Evolutionary conservation across 2,888 invertebrate genomes (phyloP).

Genomic region (Latheticus oryzae): DNA sequence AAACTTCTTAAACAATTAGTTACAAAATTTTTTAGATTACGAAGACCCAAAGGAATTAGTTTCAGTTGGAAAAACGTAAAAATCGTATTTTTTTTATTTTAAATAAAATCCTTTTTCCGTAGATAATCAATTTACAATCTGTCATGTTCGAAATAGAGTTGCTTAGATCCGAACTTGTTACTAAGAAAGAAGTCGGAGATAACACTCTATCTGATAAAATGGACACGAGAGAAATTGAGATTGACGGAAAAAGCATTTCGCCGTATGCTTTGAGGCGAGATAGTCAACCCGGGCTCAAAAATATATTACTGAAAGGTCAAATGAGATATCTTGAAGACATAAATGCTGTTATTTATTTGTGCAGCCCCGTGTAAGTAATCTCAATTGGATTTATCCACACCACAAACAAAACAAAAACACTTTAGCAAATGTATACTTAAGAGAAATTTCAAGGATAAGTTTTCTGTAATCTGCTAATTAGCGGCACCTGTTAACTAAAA

Average conservation of each 20-base stretch:
- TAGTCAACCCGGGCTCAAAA: constrained; percentile 72
- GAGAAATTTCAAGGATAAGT: no score
- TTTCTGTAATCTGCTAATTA: no score
- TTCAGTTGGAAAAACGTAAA: constrained; percentile 87
- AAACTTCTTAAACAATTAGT: constrained; percentile 76
- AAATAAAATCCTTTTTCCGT: constrained; percentile 51
- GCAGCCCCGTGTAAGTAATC: constrained; percentile 84
- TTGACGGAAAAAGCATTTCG: constrained; percentile 60
- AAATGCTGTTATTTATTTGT: constrained; percentile 84
- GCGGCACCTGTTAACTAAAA: no score
- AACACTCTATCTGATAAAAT: constrained; percentile 44
- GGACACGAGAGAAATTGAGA: constrained; percentile 52
- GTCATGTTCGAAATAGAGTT: constrained; percentile 89
- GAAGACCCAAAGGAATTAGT: constrained; percentile 82
- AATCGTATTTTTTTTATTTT: constrained; percentile 1
- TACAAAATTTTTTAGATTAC: constrained; percentile 78
- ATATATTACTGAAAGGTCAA: constrained; percentile 86
- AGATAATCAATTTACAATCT: constrained; percentile 83
- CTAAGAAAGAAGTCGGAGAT: constrained; percentile 33
- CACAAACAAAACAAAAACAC: no score
- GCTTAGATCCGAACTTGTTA: constrained; percentile 66
- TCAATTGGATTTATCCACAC: neutral
- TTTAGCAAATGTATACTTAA: no score
- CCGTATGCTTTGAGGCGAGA: constrained; percentile 61
- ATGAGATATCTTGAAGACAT: constrained; percentile 86